Percentiles rank a stretch among this genome's conserved stretches.
Evolutionary conservation across 2,888 invertebrate species (phyloP).

Genomic region (Mimachlamys varia): DNA sequence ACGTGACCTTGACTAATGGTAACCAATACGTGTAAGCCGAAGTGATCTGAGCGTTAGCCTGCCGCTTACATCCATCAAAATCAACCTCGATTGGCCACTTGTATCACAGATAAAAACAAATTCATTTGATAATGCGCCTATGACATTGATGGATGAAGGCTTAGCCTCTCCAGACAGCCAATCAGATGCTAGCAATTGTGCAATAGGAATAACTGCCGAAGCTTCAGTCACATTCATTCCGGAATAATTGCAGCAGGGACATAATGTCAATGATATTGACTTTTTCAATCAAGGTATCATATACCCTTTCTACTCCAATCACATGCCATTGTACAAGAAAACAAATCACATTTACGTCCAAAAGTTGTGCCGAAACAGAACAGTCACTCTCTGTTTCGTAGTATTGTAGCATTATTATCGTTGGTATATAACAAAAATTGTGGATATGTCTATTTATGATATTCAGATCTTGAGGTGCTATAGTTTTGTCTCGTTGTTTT

Average conservation of each 20-base stretch:
- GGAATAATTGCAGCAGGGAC: neutral
- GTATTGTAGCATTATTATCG: too few relatives aligned
- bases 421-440: too few relatives aligned
- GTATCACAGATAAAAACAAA: neutral
- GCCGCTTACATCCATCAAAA: constrained; percentile 36
- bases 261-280: neutral
- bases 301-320: too few relatives aligned
- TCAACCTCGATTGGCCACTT: neutral
- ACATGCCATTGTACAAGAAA: too few relatives aligned
- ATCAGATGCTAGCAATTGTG: neutral
- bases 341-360: too few relatives aligned
- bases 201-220: neutral
- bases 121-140: neutral
- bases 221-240: neutral
- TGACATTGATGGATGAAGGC: constrained; percentile 7
- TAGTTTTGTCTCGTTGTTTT: too few relatives aligned
- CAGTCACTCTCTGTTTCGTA: too few relatives aligned
- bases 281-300: too few relatives aligned
- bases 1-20: neutral
- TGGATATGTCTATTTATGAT: too few relatives aligned
- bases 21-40: constrained; percentile 6
- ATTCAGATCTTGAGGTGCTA: too few relatives aligned
- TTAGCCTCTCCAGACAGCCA: neutral
- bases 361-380: too few relatives aligned
- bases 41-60: constrained; percentile 31